These are phyloP conservation scores for Aphaenogaster rudis DNA, from an alignment of 1,140 invertebrate species.

Conservation along the genomic window DNA sequence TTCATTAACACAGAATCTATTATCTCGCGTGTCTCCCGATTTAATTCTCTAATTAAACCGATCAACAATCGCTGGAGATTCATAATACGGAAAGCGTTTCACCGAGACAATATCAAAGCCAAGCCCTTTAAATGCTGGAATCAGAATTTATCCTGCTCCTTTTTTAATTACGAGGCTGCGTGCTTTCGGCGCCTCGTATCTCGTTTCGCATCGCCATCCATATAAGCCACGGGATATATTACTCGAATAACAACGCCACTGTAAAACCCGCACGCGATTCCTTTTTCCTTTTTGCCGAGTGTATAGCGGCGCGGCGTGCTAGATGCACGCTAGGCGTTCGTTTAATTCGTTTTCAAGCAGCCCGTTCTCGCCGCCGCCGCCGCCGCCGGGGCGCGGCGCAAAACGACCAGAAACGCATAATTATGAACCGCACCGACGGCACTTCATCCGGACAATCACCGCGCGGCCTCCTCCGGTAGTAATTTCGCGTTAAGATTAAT, in stretches of 20 bases:
- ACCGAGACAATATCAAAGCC: background rate
- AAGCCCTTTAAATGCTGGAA: background rate
- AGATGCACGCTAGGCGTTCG: constrained; percentile 23
- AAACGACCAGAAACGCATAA: constrained; percentile 59
- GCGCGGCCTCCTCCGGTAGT: constrained; percentile 52
- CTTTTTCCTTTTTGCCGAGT: constrained; percentile 31
- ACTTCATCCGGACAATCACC: constrained; percentile 71
- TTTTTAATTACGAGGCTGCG: constrained; percentile 26
- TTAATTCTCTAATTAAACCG: background rate
- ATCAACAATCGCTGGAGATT: background rate
- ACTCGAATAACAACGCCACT: constrained; percentile 51
- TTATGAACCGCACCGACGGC: constrained; percentile 50
- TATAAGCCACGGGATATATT: constrained; percentile 29
- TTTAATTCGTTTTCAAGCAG: constrained; percentile 72
- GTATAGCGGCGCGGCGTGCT: background rate
- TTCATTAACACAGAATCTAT: background rate
- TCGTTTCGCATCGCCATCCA: constrained; percentile 22
- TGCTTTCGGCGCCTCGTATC: constrained; percentile 24
- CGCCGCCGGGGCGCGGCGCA: constrained; percentile 3
- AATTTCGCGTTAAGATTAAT: constrained; percentile 71
- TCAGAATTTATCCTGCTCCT: background rate
- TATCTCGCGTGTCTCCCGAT: background rate
- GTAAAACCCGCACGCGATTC: constrained; percentile 20
- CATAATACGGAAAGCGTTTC: background rate
- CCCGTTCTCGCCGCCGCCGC: constrained; percentile 27